Percentiles rank a stretch among this genome's conserved stretches.
Conservation (phyloP, 2,113 vertebrate genomes). For the Oxygymnocypris stewartii region DNA sequence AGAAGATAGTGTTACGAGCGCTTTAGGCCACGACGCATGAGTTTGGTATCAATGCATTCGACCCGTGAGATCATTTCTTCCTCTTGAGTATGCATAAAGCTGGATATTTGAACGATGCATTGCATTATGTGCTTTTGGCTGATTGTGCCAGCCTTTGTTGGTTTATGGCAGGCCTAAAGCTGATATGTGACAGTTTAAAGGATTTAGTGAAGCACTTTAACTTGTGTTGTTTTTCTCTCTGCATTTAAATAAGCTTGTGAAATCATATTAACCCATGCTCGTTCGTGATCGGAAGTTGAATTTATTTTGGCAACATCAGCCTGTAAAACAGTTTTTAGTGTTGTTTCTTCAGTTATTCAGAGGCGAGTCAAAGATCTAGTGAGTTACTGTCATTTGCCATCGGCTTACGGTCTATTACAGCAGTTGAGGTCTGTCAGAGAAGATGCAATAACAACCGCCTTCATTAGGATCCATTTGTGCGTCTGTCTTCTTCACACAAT, state of each 20-base stretch:
- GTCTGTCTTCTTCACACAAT: neutral
- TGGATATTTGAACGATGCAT: neutral
- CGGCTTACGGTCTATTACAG: slow-evolving; percentile 35
- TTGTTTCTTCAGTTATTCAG: neutral
- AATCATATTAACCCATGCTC: neutral
- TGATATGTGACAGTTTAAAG: slow-evolving; percentile 8
- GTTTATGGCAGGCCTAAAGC: neutral
- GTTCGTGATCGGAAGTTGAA: neutral
- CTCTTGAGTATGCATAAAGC: neutral
- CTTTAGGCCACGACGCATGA: neutral
- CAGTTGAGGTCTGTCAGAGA: slow-evolving; percentile 13
- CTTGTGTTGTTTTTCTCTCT: neutral
- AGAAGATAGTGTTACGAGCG: neutral
- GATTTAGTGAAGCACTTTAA: neutral
- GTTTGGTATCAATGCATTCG: neutral
- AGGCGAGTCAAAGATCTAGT: slow-evolving; percentile 1
- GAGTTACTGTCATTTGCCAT: slow-evolving; percentile 46
- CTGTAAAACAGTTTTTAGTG: neutral
- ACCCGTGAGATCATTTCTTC: neutral
- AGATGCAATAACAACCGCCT: slow-evolving; percentile 6
- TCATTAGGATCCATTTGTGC: neutral
- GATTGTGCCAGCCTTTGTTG: neutral
- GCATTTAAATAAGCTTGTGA: neutral
- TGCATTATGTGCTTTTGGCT: neutral
- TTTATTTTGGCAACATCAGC: neutral